Evolutionary conservation across 2,797 vertebrate genomes (phyloP).

Genomic region (Liasis olivaceus): DNA sequence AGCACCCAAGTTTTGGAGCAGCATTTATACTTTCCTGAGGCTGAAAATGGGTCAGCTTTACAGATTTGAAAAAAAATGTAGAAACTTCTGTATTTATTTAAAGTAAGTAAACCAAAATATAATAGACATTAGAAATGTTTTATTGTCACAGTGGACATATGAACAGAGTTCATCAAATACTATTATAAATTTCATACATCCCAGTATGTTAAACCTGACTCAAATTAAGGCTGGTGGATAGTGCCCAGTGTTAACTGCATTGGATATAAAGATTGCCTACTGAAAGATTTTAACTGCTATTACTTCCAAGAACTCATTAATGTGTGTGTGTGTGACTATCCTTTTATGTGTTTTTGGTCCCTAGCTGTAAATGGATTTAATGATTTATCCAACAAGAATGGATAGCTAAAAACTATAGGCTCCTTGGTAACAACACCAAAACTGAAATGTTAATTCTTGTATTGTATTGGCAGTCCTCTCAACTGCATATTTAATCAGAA

Average conservation of each 20-base stretch:
- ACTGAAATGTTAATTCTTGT: background rate
- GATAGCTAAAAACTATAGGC: constrained; percentile 29
- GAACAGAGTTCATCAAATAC: background rate
- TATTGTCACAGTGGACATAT: background rate
- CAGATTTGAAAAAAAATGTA: background rate
- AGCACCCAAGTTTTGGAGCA: constrained; percentile 33
- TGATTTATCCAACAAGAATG: constrained; percentile 23
- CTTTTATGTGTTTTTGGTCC: background rate
- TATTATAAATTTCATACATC: accelerated
- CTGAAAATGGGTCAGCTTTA: constrained; percentile 20
- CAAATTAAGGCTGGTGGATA: background rate
- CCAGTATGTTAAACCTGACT: background rate
- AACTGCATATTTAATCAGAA: background rate
- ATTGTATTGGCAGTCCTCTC: background rate
- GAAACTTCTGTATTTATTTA: constrained; percentile 13
- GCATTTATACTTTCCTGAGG: constrained; percentile 35
- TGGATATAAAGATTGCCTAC: background rate
- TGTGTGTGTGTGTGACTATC: background rate
- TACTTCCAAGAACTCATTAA: background rate
- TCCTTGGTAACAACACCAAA: background rate
- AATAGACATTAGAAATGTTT: constrained; percentile 53
- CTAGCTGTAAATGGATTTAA: constrained; percentile 34
- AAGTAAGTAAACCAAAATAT: constrained; percentile 39
- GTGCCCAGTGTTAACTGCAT: background rate
- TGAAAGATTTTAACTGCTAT: background rate